Percentiles rank a stretch among this genome's conserved stretches.
Conservation (phyloP, 1,140 invertebrate genomes). For the Periplaneta americana region DNA sequence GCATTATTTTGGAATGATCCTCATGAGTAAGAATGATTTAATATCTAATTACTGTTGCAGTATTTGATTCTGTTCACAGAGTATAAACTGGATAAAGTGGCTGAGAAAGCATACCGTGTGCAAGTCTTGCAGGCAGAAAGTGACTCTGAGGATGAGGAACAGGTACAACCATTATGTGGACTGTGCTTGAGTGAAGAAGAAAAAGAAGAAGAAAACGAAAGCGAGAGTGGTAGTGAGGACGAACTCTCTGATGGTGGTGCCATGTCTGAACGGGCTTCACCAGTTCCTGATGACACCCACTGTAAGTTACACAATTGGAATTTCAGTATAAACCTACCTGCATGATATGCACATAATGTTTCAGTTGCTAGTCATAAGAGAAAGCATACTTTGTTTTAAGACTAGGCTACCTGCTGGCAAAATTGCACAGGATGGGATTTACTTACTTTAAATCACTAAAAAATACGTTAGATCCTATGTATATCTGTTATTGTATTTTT, state of each 20-base stretch:
- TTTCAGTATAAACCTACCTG: background rate
- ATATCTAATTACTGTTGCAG: no score
- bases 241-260: background rate
- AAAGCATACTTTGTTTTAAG: no score
- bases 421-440: no score
- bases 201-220: no score
- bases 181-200: slow-evolving; percentile 1
- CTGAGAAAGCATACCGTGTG: slow-evolving; percentile 39
- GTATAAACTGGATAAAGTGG: slow-evolving; percentile 29
- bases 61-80: slow-evolving; percentile 28
- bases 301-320: slow-evolving; percentile 41
- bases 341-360: background rate
- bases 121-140: slow-evolving; percentile 36
- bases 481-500: no score
- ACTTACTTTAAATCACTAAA: no score
- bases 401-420: no score
- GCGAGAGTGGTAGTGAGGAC: slow-evolving; percentile 5
- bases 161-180: slow-evolving; percentile 27
- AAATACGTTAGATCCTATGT: no score
- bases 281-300: slow-evolving; percentile 65
- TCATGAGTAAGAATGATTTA: no score
- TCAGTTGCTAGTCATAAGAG: no score
- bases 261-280: slow-evolving; percentile 37
- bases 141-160: slow-evolving; percentile 44
- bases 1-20: no score